phyloP scores from a whole-genome alignment of 2,888 invertebrate species.

The Melinopterus prodromus region DNA sequence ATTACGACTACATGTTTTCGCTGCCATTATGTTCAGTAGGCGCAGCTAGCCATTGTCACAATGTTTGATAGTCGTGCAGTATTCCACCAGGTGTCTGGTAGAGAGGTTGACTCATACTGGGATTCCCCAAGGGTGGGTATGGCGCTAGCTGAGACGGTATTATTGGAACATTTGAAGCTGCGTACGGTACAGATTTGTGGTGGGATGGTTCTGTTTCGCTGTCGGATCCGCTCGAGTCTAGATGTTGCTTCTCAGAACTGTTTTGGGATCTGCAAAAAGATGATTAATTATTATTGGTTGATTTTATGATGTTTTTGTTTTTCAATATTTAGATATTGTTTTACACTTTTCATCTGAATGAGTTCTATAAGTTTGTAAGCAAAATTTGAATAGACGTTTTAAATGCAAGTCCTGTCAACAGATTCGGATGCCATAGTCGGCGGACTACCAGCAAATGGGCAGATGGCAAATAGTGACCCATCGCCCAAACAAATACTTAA shows the following conservation, averaged over 20 bases:
- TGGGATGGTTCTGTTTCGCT: slow-evolving; percentile 55
- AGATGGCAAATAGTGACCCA: not conserved
- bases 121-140: slow-evolving; percentile 52
- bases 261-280: slow-evolving; percentile 55
- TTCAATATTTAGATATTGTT: no score
- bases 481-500: not conserved
- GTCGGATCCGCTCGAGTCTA: slow-evolving; percentile 60
- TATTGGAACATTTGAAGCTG: slow-evolving; percentile 45
- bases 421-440: no score
- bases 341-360: no score
- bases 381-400: no score
- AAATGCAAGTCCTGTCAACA: no score
- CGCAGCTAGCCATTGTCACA: slow-evolving; percentile 60
- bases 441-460: not conserved
- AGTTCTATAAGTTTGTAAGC: no score
- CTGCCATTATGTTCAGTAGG: slow-evolving; percentile 44
- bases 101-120: slow-evolving; percentile 55
- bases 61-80: slow-evolving; percentile 60
- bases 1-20: slow-evolving; percentile 26
- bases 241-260: slow-evolving; percentile 57
- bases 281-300: not conserved
- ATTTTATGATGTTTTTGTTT: no score
- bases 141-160: slow-evolving; percentile 50
- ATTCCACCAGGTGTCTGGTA: slow-evolving; percentile 57
- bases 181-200: slow-evolving; percentile 54